Base-by-base conservation (phyloP, 2,888 invertebrate genomes). In the Tetramorium bicarinatum region DNA sequence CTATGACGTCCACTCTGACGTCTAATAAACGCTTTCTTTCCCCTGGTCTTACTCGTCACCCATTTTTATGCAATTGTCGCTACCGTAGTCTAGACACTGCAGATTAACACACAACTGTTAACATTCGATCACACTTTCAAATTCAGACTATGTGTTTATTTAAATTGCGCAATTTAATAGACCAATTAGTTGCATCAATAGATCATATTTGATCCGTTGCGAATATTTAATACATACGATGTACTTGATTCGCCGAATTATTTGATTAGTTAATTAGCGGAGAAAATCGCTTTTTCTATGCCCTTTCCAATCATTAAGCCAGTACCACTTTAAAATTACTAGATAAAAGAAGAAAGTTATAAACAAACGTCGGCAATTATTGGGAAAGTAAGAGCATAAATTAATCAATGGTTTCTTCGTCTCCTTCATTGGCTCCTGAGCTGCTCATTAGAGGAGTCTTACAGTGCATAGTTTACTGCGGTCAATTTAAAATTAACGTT, bases 321-420 rank as follows among this genome's bases (percentile, higher is more conserved):
- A 21, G 66, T 52, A 11, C 75, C 49, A 59, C 54, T 84, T 74
- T 41, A 59, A 66, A 49, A 21, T 74, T 67, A 15, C 13, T 8
- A 47, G 34, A 75, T 41, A 75, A 86, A 85, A 84, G 83, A 90
- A 89, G 90, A 91, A 90, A 91, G 88, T 90, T 86, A 87, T 84
- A 83, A 85, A 81, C 85, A 85, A 87, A 85, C n/a, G 81, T 44
- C 15, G 71, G 74, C 29, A 72, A 74, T 81, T 83, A 59, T 81
- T 38, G 88, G 56, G 88, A 88, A 88, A 88, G 88, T 75, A 59
- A 61, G 67, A 47, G 56, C 21, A 61, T 62, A 80, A 74, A 83
- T 82, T 75, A 83, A 88, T 88, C 81, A 79, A 81, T 79, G 47
- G 71, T 52, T 52, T 49, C 18, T 49, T 66, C 54, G 49, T 69